Conservation (phyloP, 1,140 invertebrate species). For the Samia ricini region DNA sequence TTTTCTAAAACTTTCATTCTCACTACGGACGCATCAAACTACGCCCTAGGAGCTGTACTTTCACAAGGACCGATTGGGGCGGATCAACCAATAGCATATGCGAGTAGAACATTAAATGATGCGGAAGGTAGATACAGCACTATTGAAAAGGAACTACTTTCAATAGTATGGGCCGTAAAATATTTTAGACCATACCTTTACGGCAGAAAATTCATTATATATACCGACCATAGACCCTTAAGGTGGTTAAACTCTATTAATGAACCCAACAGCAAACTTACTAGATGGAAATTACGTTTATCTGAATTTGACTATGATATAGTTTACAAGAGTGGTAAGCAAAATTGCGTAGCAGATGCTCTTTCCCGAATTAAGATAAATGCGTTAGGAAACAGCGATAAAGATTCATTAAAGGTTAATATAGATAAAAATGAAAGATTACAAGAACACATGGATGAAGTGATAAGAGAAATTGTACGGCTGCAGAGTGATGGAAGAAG, state of each 20-base stretch:
- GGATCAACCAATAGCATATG: too few species aligned
- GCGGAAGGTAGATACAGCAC: too few species aligned
- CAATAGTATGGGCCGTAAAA: too few species aligned
- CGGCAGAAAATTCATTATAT: constrained; percentile 9
- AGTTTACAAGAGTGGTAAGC: constrained; percentile 17
- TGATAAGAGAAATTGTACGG: not conserved
- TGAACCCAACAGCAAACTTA: constrained; percentile 15
- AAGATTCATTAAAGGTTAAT: constrained; percentile 11
- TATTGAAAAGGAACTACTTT: too few species aligned
- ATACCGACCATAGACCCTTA: constrained; percentile 20
- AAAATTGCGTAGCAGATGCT: constrained; percentile 16
- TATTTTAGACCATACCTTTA: constrained; percentile 6
- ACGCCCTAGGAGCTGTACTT: too few species aligned
- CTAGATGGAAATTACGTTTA: constrained; percentile 15
- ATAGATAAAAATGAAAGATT: not conserved
- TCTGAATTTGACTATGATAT: constrained; percentile 17
- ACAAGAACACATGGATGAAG: not conserved
- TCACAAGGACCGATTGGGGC: too few species aligned
- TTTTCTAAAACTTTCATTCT: too few species aligned
- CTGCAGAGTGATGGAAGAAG: not conserved
- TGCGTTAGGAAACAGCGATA: constrained; percentile 12
- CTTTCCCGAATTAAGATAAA: constrained; percentile 19
- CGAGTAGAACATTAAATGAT: too few species aligned
- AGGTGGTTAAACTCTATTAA: constrained; percentile 33
- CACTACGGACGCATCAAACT: too few species aligned